These are phyloP conservation scores for Cynopterus sphinx DNA, from an alignment of 2,797 vertebrate species.

Conservation along the genomic window DNA sequence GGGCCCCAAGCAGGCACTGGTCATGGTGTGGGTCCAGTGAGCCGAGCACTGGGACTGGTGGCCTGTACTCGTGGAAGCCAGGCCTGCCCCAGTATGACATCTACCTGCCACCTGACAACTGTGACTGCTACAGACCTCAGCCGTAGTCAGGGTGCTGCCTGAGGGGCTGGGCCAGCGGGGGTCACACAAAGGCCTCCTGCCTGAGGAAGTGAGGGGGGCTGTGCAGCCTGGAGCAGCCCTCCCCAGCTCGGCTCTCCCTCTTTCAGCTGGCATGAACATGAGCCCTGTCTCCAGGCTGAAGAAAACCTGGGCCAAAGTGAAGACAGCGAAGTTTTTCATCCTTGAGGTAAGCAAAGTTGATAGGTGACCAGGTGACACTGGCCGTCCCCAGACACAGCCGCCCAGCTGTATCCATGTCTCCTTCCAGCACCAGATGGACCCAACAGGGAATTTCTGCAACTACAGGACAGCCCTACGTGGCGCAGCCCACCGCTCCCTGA, in stretches of 20 bases:
- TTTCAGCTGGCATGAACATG: constrained; percentile 96
- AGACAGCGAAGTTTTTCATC: constrained; percentile 97
- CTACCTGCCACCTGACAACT: neutral
- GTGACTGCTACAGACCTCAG: neutral
- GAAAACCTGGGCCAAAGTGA: constrained; percentile 98
- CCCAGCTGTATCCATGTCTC: constrained; percentile 11
- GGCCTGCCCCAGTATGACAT: fast-evolving
- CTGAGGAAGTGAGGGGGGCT: neutral
- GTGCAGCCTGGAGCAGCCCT: neutral
- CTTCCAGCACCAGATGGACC: constrained; percentile 96
- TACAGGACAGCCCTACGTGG: constrained; percentile 94
- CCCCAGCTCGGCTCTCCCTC: constrained; percentile 33
- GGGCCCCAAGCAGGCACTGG: neutral
- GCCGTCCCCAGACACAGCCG: too few relatives aligned
- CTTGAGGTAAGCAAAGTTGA: constrained; percentile 89
- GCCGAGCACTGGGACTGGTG: neutral
- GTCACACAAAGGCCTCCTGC: neutral
- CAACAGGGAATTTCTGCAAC: constrained; percentile 97
- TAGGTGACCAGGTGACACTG: fast-evolving
- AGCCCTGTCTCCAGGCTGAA: constrained; percentile 95
- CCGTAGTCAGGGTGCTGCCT: neutral
- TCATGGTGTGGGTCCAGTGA: fast-evolving
- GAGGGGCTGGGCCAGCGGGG: neutral
- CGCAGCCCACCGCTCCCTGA: constrained; percentile 94
- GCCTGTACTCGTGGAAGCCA: neutral